A percentile compares a stretch with the other conserved stretches of the same genome.
Conservation (phyloP, 2,113 vertebrate genomes). For the Esox niger region DNA sequence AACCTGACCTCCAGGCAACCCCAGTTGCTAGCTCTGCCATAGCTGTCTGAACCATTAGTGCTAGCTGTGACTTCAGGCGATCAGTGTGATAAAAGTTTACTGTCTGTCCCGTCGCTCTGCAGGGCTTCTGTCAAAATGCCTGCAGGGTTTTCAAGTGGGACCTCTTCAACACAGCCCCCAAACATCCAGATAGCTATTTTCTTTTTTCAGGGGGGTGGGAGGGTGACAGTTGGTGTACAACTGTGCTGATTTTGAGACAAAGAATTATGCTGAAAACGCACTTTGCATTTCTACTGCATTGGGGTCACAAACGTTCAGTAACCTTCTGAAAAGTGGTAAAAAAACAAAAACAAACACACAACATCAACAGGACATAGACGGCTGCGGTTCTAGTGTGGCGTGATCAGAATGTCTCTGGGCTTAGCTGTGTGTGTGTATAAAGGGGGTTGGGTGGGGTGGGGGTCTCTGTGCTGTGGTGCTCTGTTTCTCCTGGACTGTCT, state of each 20-base stretch:
- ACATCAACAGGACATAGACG: not conserved
- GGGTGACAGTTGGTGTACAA: constrained; percentile 50
- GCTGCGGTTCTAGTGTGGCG: not conserved
- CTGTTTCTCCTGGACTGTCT: constrained; percentile 65
- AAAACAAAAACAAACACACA: constrained; percentile 19
- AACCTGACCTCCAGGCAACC: constrained; percentile 73
- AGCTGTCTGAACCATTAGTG: constrained; percentile 67
- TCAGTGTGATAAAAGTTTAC: constrained; percentile 74
- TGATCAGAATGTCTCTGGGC: not conserved
- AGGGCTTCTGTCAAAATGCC: constrained; percentile 61
- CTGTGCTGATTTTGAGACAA: not conserved
- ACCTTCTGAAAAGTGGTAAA: constrained; percentile 32
- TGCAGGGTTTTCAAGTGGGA: constrained; percentile 30
- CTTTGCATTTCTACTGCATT: too few species aligned
- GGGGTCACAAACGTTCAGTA: too few species aligned
- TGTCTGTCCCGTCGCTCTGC: constrained; percentile 60
- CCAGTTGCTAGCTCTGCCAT: constrained; percentile 58
- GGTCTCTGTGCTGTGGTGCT: constrained; percentile 18
- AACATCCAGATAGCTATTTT: constrained; percentile 26
- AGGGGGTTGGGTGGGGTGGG: not conserved
- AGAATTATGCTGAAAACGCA: too few species aligned
- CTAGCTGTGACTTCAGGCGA: constrained; percentile 62
- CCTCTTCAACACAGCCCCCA: constrained; percentile 34
- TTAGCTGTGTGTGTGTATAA: not conserved
- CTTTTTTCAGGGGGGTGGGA: constrained; percentile 25